Evolutionary conservation across 2,888 invertebrate species (phyloP).

Genomic region (Auanema sp.): DNA sequence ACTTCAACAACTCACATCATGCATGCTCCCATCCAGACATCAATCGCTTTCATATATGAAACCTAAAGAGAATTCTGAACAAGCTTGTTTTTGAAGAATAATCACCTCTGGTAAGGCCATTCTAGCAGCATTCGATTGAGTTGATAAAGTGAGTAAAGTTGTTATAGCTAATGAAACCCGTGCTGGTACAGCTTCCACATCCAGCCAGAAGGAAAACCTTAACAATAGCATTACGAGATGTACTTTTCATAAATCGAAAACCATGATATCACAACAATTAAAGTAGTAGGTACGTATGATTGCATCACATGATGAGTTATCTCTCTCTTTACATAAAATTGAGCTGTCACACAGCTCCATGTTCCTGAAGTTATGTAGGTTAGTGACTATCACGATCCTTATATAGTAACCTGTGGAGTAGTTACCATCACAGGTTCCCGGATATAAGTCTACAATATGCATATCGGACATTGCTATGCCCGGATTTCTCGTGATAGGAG

Average conservation of each 20-base stretch:
- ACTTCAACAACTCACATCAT: constrained; percentile 45
- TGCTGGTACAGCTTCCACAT: constrained; percentile 70
- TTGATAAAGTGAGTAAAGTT: constrained; percentile 61
- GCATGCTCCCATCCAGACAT: constrained; percentile 59
- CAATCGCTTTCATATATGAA: constrained; percentile 56
- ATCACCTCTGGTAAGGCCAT: constrained; percentile 62
- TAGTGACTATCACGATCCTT: background rate
- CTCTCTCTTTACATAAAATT: constrained; percentile 69
- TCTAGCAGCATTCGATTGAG: constrained; percentile 60
- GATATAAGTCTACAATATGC: constrained; percentile 56
- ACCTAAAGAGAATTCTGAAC: constrained; percentile 19
- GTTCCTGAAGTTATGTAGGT: constrained; percentile 50
- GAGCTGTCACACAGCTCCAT: constrained; percentile 70
- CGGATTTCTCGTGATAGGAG: constrained; percentile 58
- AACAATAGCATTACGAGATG: constrained; percentile 28
- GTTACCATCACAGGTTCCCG: constrained; percentile 61
- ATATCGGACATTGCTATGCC: constrained; percentile 63
- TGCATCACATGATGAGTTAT: constrained; percentile 70
- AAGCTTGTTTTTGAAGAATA: background rate
- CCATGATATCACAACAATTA: constrained; percentile 62
- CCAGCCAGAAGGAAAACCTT: constrained; percentile 71
- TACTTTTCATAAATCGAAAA: constrained; percentile 7
- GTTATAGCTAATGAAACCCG: constrained; percentile 65
- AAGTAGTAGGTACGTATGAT: constrained; percentile 70
- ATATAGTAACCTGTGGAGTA: constrained; percentile 53